Base-by-base conservation (phyloP, 2,888 invertebrate genomes). In the Biston stratarius region DNA sequence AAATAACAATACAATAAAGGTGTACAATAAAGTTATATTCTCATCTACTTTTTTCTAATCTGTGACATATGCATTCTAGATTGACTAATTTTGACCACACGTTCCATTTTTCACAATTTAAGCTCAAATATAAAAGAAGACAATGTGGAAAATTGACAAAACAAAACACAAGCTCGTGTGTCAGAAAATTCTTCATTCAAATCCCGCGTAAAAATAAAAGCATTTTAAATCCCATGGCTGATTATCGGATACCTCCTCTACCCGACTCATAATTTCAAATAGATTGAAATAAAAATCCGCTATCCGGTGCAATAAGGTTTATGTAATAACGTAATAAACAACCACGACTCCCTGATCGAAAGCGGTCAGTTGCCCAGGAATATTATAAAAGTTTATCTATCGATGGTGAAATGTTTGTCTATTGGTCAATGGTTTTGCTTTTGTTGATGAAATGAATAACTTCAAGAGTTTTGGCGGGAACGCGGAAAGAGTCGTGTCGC, bases 271-370 rank as follows among this genome's bases (percentile, higher is more conserved):
- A 33, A 44, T 57, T 36, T 42, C 36, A 45, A 33, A 64, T 38
- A 59, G 44, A 53, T 53, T 64, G 42, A 55, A 48, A 40, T 60
- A 48, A 53, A 64, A 52, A 38, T 24, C 38, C 24, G 53, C 40
- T 36, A 40, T 48, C 58, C 42, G n/a, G 48, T 60, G 55, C 60
- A 64, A 64, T 49, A 60, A 48, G 24, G 36, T 60, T 44, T 42
- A 40, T 42, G 47, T 64, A 63, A 64, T 59, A 59, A 53, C 58
- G 52, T 53, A 48, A 64, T 59, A 60, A 64, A 64, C 36, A 53
- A 59, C 42, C 36, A 40, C 40, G 14, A 14, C 24, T 34, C 14
- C 14, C 56, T 44, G 64, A 58, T 47, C 33, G 59, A 42, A 42
- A 42, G 42, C 48, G 12, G 11, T 44, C 24, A 15, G 33, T 12